A percentile compares a stretch with the other conserved stretches of the same genome.
phyloP scores from a whole-genome alignment of 1,140 invertebrate genomes.

The Aphelenchoides fujianensis region DNA sequence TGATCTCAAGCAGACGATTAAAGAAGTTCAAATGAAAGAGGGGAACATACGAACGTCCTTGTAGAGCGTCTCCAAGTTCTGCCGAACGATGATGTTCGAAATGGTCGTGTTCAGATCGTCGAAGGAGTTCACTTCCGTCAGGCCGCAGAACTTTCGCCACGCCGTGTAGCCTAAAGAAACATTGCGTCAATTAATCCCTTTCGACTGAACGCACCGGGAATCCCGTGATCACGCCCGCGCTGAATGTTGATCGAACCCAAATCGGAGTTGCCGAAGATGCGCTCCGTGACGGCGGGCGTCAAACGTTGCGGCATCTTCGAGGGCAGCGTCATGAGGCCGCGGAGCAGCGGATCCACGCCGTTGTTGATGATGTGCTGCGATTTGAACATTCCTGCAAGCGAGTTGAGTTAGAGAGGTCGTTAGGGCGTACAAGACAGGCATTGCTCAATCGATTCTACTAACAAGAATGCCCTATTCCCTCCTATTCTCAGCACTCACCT shows the following conservation, averaged over 20 bases:
- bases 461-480: no score
- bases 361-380: conserved; percentile 57
- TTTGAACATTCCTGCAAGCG: conserved; percentile 56
- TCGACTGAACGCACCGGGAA: background rate
- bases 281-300: conserved; percentile 59
- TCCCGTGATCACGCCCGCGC: conserved; percentile 72
- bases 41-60: conserved; percentile 56
- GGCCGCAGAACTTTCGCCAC: conserved; percentile 75
- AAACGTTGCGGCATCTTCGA: conserved; percentile 56
- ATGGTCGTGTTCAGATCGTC: conserved; percentile 57
- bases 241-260: conserved; percentile 66
- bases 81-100: conserved; percentile 48
- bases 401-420: background rate
- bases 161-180: conserved; percentile 72
- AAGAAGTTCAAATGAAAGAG: conserved; percentile 51
- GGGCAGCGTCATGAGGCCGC: conserved; percentile 53
- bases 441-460: no score
- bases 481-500: no score
- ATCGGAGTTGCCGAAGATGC: conserved; percentile 62
- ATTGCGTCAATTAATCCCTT: conserved; percentile 67
- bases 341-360: conserved; percentile 61
- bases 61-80: conserved; percentile 57
- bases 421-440: no score
- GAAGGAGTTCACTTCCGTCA: conserved; percentile 69
- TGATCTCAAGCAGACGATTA: no score